Evolutionary conservation across 2,113 vertebrate genomes (phyloP).

Genomic region (Donacobius atricapilla): DNA sequence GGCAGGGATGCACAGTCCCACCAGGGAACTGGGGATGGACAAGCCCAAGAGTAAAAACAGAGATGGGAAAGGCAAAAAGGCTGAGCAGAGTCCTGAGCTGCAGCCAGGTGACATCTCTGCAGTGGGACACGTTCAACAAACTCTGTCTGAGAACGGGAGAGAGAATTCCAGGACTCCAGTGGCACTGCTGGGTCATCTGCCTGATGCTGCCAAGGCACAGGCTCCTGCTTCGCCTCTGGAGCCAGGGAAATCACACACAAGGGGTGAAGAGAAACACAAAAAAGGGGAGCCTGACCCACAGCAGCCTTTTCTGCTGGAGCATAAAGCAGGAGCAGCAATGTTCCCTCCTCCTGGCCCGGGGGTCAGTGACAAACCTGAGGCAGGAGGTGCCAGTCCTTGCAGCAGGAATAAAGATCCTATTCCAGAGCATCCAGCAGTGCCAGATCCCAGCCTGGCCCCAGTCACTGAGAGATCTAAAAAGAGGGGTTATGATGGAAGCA

Average conservation of each 20-base stretch:
- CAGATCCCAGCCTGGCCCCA: not conserved
- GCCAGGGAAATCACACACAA: not conserved
- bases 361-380: not conserved
- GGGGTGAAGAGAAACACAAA: not conserved
- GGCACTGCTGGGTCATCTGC: not conserved
- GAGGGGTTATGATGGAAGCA: constrained; percentile 42
- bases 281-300: not conserved
- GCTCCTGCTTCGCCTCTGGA: not conserved
- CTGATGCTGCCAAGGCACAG: not conserved
- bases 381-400: not conserved
- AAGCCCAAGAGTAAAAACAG: not conserved
- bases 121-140: rapidly evolving
- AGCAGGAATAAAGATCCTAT: not conserved
- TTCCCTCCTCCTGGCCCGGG: not conserved
- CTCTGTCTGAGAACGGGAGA: not conserved
- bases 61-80: not conserved
- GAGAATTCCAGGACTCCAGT: rapidly evolving
- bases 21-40: not conserved
- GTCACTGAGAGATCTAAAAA: not conserved
- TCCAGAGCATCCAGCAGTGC: not conserved
- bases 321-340: not conserved
- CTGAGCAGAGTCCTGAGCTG: not conserved
- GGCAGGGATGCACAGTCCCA: not conserved
- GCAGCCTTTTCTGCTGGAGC: not conserved
- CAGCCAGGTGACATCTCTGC: not conserved